Base-by-base conservation (phyloP, 2,888 invertebrate species). In the Arge pagana region DNA sequence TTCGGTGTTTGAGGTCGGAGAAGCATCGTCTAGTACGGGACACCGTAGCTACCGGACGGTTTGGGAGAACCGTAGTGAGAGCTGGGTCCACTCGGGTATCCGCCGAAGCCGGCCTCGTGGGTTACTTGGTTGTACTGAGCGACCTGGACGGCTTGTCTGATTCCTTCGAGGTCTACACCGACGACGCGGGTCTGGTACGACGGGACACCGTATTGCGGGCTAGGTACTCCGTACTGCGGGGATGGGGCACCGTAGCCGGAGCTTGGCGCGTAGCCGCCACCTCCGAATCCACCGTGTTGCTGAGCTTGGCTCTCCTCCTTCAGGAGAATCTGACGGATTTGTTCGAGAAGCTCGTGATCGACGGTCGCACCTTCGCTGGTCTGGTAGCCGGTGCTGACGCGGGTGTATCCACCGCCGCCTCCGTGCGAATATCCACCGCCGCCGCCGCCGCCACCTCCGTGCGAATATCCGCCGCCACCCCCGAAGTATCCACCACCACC, bases 101-200 rank as follows among this genome's bases (percentile, higher is more conserved):
- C 77, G n/a, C 75, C 69, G 62, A 78, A 77, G 35, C 79, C 77
- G 62, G 80, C 65, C 54, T 82, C 83, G 64, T 83, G 79, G 76
- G 80, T 80, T 59, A 81, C 77, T 79, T 90, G 90, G 64, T 87
- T 83, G 82, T 86, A 91, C 70, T 92, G 90, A 35, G 92, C 92
- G 58, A 92, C 91, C 76, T 92, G 91, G 78, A 92, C 88, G 64
- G 90, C 91, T 68, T 90, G 91, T 68, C 89, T 88, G 69, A 91
- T 88, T 58, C 89, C 90, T 67, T 91, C 92, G 59, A 92, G 85
- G 78, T 90, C 87, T 77, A 92, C 87, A 61, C 91, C 92, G 62
- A 90, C 89, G 50, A 92, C 90, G 64, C 87, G 84, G 60, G 83
- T 80, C 57, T 77, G 74, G 55, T 68, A 70, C 69, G 76, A 78